Conservation (phyloP, 64 coral and sea anemone genomes). For the Catalaphyllia jardinei region DNA sequence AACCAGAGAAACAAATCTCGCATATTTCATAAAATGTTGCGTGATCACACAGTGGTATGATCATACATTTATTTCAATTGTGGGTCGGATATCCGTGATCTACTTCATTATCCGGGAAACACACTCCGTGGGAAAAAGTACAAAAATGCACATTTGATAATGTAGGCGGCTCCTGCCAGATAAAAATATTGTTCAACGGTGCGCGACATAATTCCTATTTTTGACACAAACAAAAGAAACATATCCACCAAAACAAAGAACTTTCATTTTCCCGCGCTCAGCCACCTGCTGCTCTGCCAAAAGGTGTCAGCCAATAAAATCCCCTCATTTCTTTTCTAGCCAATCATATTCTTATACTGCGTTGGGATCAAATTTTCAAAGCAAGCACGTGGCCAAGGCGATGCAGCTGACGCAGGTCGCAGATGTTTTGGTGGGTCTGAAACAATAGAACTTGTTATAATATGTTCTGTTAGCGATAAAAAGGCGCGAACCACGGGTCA, state of each 20-base stretch:
- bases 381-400: background rate
- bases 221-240: background rate
- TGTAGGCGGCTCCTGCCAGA: background rate
- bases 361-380: background rate
- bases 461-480: background rate
- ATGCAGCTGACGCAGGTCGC: background rate
- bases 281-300: constrained; percentile 5
- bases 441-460: constrained; percentile 1
- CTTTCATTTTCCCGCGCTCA: background rate
- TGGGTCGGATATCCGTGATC: background rate
- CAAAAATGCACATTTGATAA: constrained; percentile 13
- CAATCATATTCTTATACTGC: background rate
- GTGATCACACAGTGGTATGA: background rate
- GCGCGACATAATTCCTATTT: background rate
- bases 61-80: background rate
- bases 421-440: background rate
- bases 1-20: background rate
- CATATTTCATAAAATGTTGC: background rate
- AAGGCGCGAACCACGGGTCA: background rate
- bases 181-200: background rate
- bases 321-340: background rate
- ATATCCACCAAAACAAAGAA: background rate
- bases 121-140: background rate
- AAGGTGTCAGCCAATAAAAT: background rate
- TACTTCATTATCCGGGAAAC: background rate